phyloP scores from a whole-genome alignment of 2,113 vertebrate genomes.

The Poecilia latipinna region DNA sequence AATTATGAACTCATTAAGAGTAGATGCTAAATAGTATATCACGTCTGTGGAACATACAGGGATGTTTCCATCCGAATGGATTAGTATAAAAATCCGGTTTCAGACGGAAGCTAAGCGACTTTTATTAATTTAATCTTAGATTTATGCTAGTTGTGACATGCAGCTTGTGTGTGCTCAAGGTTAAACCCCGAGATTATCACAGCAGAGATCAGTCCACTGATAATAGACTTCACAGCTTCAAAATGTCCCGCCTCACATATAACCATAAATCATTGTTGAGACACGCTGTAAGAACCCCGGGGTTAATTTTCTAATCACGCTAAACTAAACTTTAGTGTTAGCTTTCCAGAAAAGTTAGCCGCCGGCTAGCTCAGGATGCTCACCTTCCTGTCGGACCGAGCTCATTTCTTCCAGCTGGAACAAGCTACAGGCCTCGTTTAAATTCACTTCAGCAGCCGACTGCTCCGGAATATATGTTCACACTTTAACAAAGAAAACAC shows the following conservation, averaged over 20 bases:
- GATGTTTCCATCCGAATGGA: background rate
- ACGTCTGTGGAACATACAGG: too few species aligned
- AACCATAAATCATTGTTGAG: background rate
- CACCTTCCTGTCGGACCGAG: constrained; percentile 63
- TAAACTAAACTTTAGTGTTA: background rate
- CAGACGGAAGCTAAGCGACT: background rate
- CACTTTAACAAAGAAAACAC: background rate
- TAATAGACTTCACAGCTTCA: rapidly evolving
- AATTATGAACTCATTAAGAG: too few species aligned
- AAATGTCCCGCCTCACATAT: background rate
- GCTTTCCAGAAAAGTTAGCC: constrained; percentile 27
- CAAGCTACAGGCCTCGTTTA: background rate
- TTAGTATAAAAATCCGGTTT: background rate
- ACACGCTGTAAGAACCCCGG: background rate
- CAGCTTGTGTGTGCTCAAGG: constrained; percentile 30
- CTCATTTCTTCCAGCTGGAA: constrained; percentile 50
- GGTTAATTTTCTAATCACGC: constrained; percentile 15
- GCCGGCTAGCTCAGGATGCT: constrained; percentile 19
- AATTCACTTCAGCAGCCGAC: background rate
- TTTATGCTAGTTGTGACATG: background rate
- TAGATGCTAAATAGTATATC: too few species aligned
- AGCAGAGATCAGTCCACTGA: background rate
- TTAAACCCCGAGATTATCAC: constrained; percentile 27
- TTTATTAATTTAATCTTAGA: background rate
- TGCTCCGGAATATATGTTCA: background rate